Evolutionary conservation across 2,888 invertebrate species (phyloP).

Genomic region (Perizoma flavofasciatum): DNA sequence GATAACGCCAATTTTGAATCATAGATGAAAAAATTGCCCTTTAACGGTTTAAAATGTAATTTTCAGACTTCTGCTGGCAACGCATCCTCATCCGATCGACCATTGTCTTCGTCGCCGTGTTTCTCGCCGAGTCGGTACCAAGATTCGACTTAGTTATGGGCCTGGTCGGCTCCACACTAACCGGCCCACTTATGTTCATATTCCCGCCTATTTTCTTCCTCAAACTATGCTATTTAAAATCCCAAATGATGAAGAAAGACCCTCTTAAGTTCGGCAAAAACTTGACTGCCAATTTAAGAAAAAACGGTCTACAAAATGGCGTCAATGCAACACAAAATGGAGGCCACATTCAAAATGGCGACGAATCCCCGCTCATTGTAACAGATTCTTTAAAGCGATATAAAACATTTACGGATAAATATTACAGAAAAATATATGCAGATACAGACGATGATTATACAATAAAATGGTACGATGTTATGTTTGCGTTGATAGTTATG

Average conservation of each 20-base stretch:
- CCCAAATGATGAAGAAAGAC: conserved; percentile 41
- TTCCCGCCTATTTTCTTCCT: conserved; percentile 92
- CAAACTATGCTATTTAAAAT: conserved; percentile 84
- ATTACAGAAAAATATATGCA: conserved; percentile 36
- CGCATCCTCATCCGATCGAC: conserved; percentile 88
- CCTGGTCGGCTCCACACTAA: conserved; percentile 92
- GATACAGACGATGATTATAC: conserved; percentile 51
- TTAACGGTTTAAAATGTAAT: no score
- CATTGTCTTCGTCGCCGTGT: conserved; percentile 87
- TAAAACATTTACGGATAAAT: conserved; percentile 58
- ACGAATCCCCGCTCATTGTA: conserved; percentile 54
- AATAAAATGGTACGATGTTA: conserved; percentile 74
- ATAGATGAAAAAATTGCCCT: no score
- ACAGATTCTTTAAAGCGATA: conserved; percentile 53
- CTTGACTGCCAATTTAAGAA: conserved; percentile 12
- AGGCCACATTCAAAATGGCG: conserved; percentile 20
- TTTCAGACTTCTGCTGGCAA: conserved; percentile 89
- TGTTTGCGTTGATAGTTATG: conserved; percentile 84
- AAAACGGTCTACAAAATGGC: conserved; percentile 26
- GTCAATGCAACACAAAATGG: conserved; percentile 10
- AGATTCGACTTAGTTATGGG: conserved; percentile 94
- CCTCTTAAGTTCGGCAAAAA: conserved; percentile 24
- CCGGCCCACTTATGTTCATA: conserved; percentile 92
- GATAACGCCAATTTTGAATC: no score
- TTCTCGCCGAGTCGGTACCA: conserved; percentile 92